Base-by-base conservation (phyloP, 2,888 invertebrate genomes). In the Caenorhabditis drosophilae region DNA sequence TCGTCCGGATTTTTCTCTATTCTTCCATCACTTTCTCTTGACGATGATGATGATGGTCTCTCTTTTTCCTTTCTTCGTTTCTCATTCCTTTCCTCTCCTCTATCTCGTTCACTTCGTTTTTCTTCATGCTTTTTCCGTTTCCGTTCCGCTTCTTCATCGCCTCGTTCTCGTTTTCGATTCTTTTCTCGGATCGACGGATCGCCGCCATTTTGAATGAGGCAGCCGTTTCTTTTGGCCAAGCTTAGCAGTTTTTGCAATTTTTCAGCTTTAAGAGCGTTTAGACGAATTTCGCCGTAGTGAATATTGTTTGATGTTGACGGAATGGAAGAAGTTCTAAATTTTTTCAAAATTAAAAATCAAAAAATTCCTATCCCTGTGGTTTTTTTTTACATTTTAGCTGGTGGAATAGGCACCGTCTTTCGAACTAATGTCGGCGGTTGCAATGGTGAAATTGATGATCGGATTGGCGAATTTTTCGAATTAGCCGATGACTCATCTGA, bases 241-340 rank as follows among this genome's bases (percentile, higher is more conserved):
- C 50, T 44, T 12, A 63, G 11, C 23, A 63, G 18, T 15, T 58
- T 63, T 20, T 53, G 27, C 15, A 58, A 11, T 9, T 41, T 52
- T 2, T 57, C 63, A 12, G 45, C 27, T 16, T 48, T 49, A 25
- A 56, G 7, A 9, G 4, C 4, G 12, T 41, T 41, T 20, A 56
- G 16, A 15, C 23, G 42, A 23, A 56, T 7, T 22, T 42, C 20
- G 2, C 55, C 55, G 9, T 22, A 22, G 2, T 20, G 18, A 40
- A n/a, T 18, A 18, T 11, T 11, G 20, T 2, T 16, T 40, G 16
- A 20, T n/a, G 16, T 4, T 20, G 42, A 26, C 22, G 6, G n/a
- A 11, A 11, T 20, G 40, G 18, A 15, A n/a, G 4, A n/a, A n/a
- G 22, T 15, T 48, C 20, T n/a, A 36, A 6, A n/a, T 15, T 1